Base-by-base conservation (phyloP, 92 coral and sea anemone species). In the Scolanthus callimorphus region DNA sequence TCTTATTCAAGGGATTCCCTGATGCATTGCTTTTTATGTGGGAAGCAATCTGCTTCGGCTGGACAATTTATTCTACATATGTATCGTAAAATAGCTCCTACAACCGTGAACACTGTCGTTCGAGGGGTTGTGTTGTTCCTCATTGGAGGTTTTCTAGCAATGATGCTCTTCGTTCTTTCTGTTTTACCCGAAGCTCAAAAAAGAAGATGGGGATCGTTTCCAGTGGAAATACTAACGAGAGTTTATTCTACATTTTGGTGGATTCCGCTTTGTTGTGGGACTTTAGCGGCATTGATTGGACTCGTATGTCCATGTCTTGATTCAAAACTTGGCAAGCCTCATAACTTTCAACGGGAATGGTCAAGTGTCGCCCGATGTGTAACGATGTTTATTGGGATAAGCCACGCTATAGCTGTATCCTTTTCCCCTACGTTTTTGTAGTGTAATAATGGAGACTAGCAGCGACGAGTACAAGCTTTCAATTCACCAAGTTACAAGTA, bases 341-440 rank as follows among this genome's bases (percentile, higher is more conserved):
- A 90, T 67, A 81, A 83, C 51, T 69, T 83, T 48, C 76, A 85
- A 67, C 65, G 97, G 67, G 99, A 94, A 53, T 94, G 99, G 99
- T 89, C 99, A 9, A 94, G 99, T 47, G 99, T 94, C 39, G 87
- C 85, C 1, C 79, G 95, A 55, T 94, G 99, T 57, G 90, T 85
- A 53, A 85, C 81, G 51, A 74, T 94, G 23, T 94, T 94, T 69
- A 81, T 88, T 34, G 99, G 99, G 27, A 88, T 94, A n/a, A 84
- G 85, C 39, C 99, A 94, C 31, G 99, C 97, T 57, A 85, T 81
- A 71, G 99, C 91, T 22, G 99, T 94, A 94, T 94, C 99, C 99
- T 94, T 86, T 80, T 12, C 44, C 17, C n/a, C n/a, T n/a, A n/a
- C n/a, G n/a, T n/a, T n/a, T n/a, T n/a, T n/a, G n/a, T n/a, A n/a